These are phyloP conservation scores for Grammomys dolichurus DNA, from an alignment of 2,113 vertebrate genomes.

Conservation along the genomic window DNA sequence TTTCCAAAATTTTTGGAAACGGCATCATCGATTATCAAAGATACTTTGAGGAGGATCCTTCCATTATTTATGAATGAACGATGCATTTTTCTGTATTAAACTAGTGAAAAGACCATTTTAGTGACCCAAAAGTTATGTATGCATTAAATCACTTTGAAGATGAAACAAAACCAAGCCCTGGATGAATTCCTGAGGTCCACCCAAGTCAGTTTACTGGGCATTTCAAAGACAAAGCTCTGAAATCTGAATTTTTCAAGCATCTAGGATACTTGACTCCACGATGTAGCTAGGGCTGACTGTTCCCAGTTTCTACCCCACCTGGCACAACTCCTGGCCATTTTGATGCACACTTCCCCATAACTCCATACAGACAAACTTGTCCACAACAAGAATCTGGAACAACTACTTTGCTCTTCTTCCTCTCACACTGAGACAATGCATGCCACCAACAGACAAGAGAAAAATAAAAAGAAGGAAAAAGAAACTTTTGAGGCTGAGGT, in stretches of 20 bases:
- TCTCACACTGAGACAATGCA: background rate
- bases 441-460: background rate
- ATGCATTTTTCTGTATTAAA: constrained; percentile 28
- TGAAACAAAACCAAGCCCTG: constrained; percentile 4
- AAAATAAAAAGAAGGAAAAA: background rate
- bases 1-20: constrained; percentile 9
- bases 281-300: background rate
- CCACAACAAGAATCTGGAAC: background rate
- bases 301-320: background rate
- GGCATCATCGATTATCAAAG: background rate
- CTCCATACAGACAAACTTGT: background rate
- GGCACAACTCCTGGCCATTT: background rate
- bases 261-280: background rate
- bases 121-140: background rate
- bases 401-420: background rate
- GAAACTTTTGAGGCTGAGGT: background rate
- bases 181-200: background rate
- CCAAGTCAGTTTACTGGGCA: background rate
- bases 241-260: background rate
- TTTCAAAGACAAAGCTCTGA: background rate
- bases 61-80: constrained; percentile 9
- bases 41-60: background rate
- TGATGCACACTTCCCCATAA: background rate
- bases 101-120: background rate
- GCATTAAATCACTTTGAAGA: constrained; percentile 23